phyloP scores from a whole-genome alignment of 2,113 vertebrate species.

The Megaptera novaeangliae region DNA sequence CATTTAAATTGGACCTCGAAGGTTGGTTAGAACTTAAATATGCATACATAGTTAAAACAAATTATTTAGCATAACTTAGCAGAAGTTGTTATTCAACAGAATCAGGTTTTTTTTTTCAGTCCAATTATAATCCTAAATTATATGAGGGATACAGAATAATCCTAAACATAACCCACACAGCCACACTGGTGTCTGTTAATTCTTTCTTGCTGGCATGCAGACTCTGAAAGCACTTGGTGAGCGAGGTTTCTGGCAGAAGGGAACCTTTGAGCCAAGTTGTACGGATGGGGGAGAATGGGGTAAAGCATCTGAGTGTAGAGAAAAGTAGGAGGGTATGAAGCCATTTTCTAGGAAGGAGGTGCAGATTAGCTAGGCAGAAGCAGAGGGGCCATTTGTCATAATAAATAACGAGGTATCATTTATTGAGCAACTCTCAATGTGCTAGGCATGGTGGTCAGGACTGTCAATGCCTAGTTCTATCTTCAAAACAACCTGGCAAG shows the following conservation, averaged over 20 bases:
- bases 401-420: not conserved
- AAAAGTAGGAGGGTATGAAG: not conserved
- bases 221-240: not conserved
- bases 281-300: not conserved
- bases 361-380: not conserved
- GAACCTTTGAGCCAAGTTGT: not conserved
- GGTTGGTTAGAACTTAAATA: not conserved
- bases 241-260: not conserved
- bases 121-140: constrained; percentile 15
- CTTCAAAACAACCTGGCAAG: not conserved
- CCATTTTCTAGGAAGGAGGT: not conserved
- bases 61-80: not conserved
- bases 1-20: not conserved
- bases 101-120: not conserved
- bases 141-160: not conserved
- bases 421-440: not conserved
- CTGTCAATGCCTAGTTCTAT: not conserved
- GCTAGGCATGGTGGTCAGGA: not conserved
- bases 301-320: not conserved
- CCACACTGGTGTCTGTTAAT: not conserved
- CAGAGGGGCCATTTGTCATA: not conserved
- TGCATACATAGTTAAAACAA: not conserved
- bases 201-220: not conserved
- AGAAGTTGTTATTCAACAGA: not conserved
- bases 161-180: not conserved